Conservation (phyloP, 2,797 vertebrate species). For the Erethizon dorsatum region DNA sequence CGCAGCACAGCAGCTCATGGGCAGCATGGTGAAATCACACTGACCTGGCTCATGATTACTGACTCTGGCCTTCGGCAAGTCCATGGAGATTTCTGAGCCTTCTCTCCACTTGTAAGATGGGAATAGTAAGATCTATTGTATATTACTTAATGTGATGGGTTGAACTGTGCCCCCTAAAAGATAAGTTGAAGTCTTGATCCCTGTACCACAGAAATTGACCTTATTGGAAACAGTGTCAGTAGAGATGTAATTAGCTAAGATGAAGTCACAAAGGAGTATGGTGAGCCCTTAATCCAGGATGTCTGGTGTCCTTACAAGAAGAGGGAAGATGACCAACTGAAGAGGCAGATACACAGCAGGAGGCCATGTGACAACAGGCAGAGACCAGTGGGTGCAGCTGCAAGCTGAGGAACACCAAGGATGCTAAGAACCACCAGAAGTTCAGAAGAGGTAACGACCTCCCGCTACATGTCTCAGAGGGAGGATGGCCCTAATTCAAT, state of each 20-base stretch:
- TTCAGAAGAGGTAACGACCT: not conserved
- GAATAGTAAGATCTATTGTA: not conserved
- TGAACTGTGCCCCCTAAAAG: not conserved
- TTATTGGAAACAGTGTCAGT: not conserved
- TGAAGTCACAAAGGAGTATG: not conserved
- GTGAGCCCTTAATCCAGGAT: not conserved
- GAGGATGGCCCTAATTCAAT: not conserved
- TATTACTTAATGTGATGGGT: not conserved
- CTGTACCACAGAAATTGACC: not conserved
- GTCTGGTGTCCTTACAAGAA: not conserved
- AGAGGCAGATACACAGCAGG: not conserved
- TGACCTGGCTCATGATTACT: not conserved
- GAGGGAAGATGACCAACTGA: not conserved
- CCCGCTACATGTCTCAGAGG: not conserved
- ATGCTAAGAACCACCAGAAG: not conserved
- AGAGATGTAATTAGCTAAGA: not conserved
- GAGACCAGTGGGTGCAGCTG: not conserved
- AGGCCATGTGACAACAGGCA: not conserved
- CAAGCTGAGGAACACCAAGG: not conserved
- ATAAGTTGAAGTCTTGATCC: not conserved
- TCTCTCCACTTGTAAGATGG: not conserved
- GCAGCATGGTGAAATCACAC: not conserved
- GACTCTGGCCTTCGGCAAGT: not conserved
- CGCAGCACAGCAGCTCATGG: rapidly evolving
- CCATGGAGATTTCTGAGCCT: not conserved